Conservation (phyloP, 92 coral and sea anemone species). For the Bergia sp. region DNA sequence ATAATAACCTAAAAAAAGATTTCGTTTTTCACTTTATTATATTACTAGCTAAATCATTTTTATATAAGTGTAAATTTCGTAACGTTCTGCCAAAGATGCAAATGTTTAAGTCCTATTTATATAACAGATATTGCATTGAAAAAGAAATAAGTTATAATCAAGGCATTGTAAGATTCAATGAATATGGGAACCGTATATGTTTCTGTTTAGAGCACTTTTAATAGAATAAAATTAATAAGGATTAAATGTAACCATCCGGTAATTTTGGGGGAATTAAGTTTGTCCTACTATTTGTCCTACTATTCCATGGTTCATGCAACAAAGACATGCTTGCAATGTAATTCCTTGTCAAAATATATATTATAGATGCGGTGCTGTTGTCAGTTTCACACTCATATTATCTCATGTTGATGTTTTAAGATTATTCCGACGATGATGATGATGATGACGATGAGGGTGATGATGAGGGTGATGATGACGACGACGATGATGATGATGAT, state of each 20-base stretch:
- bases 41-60: background rate
- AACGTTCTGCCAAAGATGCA: slow-evolving; percentile 13
- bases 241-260: background rate
- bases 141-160: slow-evolving; percentile 3
- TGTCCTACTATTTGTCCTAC: background rate
- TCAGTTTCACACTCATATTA: background rate
- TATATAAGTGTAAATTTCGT: slow-evolving; percentile 7
- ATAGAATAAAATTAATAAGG: background rate
- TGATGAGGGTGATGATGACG: background rate
- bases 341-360: background rate
- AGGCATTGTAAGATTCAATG: background rate
- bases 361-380: background rate
- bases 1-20: background rate
- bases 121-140: slow-evolving; percentile 1
- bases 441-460: background rate
- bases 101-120: background rate
- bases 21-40: background rate
- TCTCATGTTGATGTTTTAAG: background rate
- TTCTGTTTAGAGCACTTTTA: background rate
- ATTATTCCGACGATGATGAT: background rate
- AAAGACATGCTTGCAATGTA: background rate
- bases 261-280: background rate
- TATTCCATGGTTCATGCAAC: background rate
- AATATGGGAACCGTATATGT: slow-evolving; percentile 15
- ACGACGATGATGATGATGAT: background rate